phyloP scores from a whole-genome alignment of 2,797 vertebrate species.

The Poecilia velifera region DNA sequence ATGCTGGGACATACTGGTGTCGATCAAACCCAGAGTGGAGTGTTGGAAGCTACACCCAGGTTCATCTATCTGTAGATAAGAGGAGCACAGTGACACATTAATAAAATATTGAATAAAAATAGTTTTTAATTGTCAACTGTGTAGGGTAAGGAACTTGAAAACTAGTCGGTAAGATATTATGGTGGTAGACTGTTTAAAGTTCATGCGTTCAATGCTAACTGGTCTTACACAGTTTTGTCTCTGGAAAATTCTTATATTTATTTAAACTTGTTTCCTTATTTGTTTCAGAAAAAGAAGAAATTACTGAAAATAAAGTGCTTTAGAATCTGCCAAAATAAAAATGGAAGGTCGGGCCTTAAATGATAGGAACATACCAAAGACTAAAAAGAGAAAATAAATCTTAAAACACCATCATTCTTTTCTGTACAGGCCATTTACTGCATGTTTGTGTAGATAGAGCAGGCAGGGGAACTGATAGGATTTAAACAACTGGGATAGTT shows the following conservation, averaged over 20 bases:
- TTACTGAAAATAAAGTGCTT: background rate
- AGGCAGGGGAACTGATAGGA: too few relatives aligned
- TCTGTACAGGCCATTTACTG: too few relatives aligned
- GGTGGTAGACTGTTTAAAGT: too few relatives aligned
- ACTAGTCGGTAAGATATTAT: too few relatives aligned
- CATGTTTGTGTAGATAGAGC: too few relatives aligned
- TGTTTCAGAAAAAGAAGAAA: background rate
- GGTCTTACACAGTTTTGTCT: background rate
- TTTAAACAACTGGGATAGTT: too few relatives aligned
- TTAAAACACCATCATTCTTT: background rate
- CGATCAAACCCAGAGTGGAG: conserved; percentile 28
- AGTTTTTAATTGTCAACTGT: too few relatives aligned
- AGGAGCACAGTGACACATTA: background rate
- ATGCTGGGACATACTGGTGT: conserved; percentile 66
- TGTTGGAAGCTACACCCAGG: conserved; percentile 20
- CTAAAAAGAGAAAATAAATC: background rate
- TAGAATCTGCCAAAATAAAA: background rate
- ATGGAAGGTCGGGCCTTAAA: background rate
- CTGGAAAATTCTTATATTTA: background rate
- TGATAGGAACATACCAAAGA: background rate
- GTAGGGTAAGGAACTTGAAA: too few relatives aligned
- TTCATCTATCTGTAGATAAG: conserved; percentile 29
- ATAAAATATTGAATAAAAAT: too few relatives aligned
- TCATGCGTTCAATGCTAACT: too few relatives aligned
- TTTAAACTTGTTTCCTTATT: background rate